Conservation (phyloP, 2,888 invertebrate species). For the Hyppa rectilinea region DNA sequence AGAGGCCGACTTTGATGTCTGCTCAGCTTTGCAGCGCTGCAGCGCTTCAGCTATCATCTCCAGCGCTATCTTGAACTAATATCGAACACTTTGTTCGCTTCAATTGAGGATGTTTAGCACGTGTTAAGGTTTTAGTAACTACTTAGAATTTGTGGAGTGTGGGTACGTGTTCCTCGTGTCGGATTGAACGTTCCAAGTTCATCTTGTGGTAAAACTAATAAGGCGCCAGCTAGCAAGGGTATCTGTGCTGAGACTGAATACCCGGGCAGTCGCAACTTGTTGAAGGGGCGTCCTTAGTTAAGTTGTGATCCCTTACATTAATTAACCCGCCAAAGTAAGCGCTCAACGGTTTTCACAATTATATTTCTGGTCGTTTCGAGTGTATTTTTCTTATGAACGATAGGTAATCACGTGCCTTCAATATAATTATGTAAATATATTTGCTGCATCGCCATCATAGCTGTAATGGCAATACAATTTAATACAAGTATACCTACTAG, state of each 20-base stretch:
- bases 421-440: no score
- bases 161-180: neutral
- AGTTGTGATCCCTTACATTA: neutral
- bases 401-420: no score
- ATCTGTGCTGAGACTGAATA: no score
- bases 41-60: slow-evolving; percentile 43
- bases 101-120: slow-evolving; percentile 44
- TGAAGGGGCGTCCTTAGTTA: neutral
- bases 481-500: no score
- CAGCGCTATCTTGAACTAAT: slow-evolving; percentile 48
- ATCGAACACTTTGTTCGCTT: slow-evolving; percentile 51
- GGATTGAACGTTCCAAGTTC: neutral
- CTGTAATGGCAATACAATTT: no score
- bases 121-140: slow-evolving; percentile 12
- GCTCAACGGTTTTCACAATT: no score
- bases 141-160: slow-evolving; percentile 14
- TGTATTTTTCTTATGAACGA: no score
- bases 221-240: no score
- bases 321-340: no score
- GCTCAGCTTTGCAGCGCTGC: slow-evolving; percentile 48
- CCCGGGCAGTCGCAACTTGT: neutral
- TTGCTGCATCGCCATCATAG: no score
- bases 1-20: slow-evolving; percentile 66
- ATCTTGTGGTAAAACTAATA: no score
- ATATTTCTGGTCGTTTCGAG: no score